phyloP scores from a whole-genome alignment of 1,140 invertebrate species.

The Anoplophora glabripennis region DNA sequence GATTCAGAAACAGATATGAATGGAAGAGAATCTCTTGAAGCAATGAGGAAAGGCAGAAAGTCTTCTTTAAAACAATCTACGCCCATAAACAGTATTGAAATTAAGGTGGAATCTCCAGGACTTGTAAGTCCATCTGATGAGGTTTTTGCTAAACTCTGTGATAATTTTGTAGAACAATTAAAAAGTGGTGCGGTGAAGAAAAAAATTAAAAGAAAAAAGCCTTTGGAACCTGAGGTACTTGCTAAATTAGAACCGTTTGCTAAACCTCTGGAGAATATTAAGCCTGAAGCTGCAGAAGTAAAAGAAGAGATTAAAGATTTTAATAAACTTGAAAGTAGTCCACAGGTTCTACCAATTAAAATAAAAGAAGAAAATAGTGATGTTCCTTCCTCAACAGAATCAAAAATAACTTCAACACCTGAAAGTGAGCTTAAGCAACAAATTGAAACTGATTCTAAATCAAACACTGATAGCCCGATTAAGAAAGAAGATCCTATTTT shows the following conservation, averaged over 20 bases:
- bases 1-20: constrained; percentile 60
- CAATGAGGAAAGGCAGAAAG: constrained; percentile 56
- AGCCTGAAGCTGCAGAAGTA: constrained; percentile 32
- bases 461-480: constrained; percentile 19
- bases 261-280: constrained; percentile 37
- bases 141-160: constrained; percentile 57
- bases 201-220: constrained; percentile 52
- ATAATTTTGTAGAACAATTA: constrained; percentile 69
- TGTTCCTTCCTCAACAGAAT: background rate
- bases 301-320: background rate
- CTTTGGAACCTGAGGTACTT: constrained; percentile 29
- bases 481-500: constrained; percentile 16
- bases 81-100: constrained; percentile 12
- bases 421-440: background rate
- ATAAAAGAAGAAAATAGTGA: background rate
- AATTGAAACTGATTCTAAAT: constrained; percentile 33
- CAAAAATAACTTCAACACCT: no score
- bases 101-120: constrained; percentile 27
- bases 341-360: background rate
- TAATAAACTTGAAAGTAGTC: background rate
- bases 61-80: constrained; percentile 47
- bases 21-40: constrained; percentile 56
- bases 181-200: constrained; percentile 58
- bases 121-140: constrained; percentile 50
- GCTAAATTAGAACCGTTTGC: constrained; percentile 33